phyloP scores from a whole-genome alignment of 2,888 invertebrate species.

The Encarsia formosa region DNA sequence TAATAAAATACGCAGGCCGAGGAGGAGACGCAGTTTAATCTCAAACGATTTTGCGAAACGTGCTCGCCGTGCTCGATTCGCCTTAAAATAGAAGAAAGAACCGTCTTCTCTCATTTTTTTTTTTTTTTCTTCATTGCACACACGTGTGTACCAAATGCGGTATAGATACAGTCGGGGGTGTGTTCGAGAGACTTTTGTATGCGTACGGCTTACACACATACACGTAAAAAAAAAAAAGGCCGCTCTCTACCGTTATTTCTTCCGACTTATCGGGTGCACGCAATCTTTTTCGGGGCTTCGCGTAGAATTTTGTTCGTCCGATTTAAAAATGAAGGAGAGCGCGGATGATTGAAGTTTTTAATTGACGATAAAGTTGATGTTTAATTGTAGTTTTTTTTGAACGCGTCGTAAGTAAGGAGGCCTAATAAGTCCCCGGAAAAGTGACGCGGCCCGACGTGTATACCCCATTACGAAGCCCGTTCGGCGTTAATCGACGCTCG shows the following conservation, averaged over 20 bases:
- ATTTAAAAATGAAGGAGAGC: background rate
- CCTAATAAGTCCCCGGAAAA: conserved; percentile 16
- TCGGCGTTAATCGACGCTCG: background rate
- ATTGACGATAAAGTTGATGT: background rate
- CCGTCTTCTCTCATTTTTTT: background rate
- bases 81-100: conserved; percentile 11
- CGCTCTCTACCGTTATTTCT: conserved; percentile 19
- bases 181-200: conserved; percentile 9
- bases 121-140: background rate
- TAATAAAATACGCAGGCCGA: too few species aligned
- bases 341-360: background rate
- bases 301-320: background rate
- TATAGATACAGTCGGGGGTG: background rate
- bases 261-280: conserved; percentile 21
- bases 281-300: conserved; percentile 13
- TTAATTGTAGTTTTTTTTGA: background rate
- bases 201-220: conserved; percentile 1
- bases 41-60: conserved; percentile 10
- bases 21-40: too few species aligned
- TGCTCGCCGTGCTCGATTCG: conserved; percentile 1
- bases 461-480: background rate
- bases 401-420: conserved; percentile 7
- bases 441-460: background rate
- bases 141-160: conserved; percentile 16
- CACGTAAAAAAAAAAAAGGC: background rate